Percentiles rank a stretch among this genome's conserved stretches.
Conservation (phyloP, 2,888 invertebrate species). For the Eremobia ochroleuca region DNA sequence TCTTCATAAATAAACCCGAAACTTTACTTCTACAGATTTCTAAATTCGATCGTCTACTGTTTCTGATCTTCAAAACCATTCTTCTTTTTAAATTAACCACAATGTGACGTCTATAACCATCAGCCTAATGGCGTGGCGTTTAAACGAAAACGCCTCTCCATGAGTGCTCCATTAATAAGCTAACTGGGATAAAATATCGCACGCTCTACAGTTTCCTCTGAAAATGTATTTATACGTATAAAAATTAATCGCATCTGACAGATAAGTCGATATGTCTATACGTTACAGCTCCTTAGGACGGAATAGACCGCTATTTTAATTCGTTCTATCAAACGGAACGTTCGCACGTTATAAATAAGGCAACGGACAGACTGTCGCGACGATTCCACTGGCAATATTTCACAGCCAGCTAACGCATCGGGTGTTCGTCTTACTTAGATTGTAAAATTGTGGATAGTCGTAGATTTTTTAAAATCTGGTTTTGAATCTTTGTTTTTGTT, state of each 20-base stretch:
- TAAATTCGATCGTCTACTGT: conserved; percentile 25
- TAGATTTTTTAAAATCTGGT: background rate
- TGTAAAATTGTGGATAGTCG: conserved; percentile 57
- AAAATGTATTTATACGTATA: conserved; percentile 62
- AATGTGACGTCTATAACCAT: conserved; percentile 53
- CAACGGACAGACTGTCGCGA: conserved; percentile 83
- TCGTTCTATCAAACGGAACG: conserved; percentile 82
- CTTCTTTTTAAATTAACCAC: conserved; percentile 56
- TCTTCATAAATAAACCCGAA: background rate
- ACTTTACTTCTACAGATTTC: background rate
- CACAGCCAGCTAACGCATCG: conserved; percentile 83
- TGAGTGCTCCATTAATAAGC: conserved; percentile 65
- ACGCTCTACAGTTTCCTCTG: conserved; percentile 59
- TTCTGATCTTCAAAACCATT: conserved; percentile 47
- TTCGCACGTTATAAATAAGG: conserved; percentile 88
- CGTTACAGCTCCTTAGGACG: conserved; percentile 70
- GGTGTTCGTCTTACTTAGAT: conserved; percentile 71
- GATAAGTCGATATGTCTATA: conserved; percentile 80
- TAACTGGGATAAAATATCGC: conserved; percentile 62
- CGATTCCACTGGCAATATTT: conserved; percentile 88
- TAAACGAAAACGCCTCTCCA: conserved; percentile 49
- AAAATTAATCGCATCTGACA: conserved; percentile 78
- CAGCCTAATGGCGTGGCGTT: conserved; percentile 61
- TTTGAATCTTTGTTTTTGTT: background rate
- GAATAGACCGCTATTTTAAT: conserved; percentile 75